Evolutionary conservation across 1,140 invertebrate species (phyloP).

Genomic region (Camponotus floridanus): DNA sequence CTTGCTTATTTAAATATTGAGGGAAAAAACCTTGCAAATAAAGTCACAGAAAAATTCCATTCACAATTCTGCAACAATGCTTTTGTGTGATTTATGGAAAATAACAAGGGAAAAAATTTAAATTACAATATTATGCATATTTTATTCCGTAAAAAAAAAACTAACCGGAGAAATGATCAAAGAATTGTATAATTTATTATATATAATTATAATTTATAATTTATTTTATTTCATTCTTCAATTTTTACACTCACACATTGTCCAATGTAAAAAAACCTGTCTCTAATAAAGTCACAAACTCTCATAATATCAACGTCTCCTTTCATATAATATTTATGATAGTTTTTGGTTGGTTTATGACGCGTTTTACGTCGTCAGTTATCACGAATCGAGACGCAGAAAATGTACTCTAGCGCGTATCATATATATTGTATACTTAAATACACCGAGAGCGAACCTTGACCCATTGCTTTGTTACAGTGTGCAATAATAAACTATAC

Average conservation of each 20-base stretch:
- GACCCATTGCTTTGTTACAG: conserved; percentile 15
- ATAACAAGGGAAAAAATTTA: background rate
- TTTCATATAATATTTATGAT: conserved; percentile 29
- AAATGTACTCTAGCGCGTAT: background rate
- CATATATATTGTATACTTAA: background rate
- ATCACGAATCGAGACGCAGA: conserved; percentile 33
- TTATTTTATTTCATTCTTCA: background rate
- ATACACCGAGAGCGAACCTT: background rate
- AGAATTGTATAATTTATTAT: background rate
- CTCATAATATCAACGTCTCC: background rate
- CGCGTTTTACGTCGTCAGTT: conserved; percentile 5
- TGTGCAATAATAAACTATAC: conserved; percentile 30
- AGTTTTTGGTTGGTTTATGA: background rate
- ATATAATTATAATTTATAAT: too few species aligned
- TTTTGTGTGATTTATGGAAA: background rate
- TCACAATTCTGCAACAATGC: background rate
- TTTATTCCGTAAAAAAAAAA: background rate
- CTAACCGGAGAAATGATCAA: too few species aligned
- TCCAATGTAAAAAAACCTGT: background rate
- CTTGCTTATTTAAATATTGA: background rate
- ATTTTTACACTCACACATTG: background rate
- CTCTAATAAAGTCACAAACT: background rate
- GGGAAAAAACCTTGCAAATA: background rate
- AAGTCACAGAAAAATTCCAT: background rate
- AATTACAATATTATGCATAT: background rate